Conservation (phyloP, 2,888 invertebrate genomes). For the Phaonia tiefii region DNA sequence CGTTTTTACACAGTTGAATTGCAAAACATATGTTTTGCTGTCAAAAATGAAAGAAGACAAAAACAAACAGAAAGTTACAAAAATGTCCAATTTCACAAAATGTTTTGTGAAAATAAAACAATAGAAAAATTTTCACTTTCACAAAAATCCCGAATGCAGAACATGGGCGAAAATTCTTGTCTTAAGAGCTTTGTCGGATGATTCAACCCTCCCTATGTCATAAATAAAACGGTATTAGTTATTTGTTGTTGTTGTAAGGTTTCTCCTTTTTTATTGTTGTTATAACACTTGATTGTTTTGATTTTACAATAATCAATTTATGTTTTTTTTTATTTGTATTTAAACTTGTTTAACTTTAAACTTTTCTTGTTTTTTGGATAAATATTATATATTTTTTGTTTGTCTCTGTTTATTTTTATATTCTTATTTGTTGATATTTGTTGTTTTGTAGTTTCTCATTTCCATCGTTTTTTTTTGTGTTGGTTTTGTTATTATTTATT, state of each 20-base stretch:
- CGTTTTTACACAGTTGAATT: too few species aligned
- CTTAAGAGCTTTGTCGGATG: too few species aligned
- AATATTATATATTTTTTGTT: conserved; percentile 68
- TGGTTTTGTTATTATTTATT: conserved; percentile 69
- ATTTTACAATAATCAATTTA: conserved; percentile 56
- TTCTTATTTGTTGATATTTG: conserved; percentile 67
- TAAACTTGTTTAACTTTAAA: conserved; percentile 30
- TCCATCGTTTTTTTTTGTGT: conserved; percentile 65
- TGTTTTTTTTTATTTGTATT: conserved; percentile 44
- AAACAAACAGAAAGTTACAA: too few species aligned
- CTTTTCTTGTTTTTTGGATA: conserved; percentile 68
- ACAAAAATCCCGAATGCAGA: too few species aligned
- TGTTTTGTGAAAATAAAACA: too few species aligned
- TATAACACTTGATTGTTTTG: conserved; percentile 62
- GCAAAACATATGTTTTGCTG: too few species aligned
- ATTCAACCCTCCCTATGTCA: too few species aligned
- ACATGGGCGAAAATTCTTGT: too few species aligned
- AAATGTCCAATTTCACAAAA: too few species aligned
- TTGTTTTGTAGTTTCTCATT: conserved; percentile 56
- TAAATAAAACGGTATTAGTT: too few species aligned
- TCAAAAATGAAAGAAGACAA: too few species aligned
- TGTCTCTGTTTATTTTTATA: conserved; percentile 71
- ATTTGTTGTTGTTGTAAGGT: conserved; percentile 41
- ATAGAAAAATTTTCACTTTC: too few species aligned
- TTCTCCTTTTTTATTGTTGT: conserved; percentile 62